Conservation (phyloP, 2,797 vertebrate species). For the Luscinia megarhynchos region DNA sequence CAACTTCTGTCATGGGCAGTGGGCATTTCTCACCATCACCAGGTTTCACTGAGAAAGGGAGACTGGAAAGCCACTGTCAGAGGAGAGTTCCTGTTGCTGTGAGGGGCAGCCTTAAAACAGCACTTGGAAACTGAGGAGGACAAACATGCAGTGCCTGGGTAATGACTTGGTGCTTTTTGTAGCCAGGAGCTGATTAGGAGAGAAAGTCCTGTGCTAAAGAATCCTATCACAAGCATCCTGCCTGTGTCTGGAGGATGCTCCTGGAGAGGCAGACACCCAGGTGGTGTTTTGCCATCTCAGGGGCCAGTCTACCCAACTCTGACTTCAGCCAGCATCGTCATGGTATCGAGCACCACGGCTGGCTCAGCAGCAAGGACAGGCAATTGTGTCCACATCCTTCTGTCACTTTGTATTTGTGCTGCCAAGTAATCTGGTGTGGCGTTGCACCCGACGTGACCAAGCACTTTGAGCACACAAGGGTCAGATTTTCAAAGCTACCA, state of each 20-base stretch:
- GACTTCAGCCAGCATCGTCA: neutral
- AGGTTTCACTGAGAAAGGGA: neutral
- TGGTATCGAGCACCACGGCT: fast-evolving
- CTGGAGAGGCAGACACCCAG: neutral
- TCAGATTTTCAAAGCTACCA: slow-evolving; percentile 41
- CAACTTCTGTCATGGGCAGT: fast-evolving
- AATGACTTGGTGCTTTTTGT: neutral
- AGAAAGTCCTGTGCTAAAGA: neutral
- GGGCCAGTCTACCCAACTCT: neutral
- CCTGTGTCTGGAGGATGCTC: neutral
- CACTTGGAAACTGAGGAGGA: neutral
- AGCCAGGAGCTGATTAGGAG: neutral
- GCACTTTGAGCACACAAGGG: neutral
- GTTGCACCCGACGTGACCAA: fast-evolving
- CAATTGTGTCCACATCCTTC: neutral
- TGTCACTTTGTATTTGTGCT: neutral
- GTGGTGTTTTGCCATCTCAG: neutral
- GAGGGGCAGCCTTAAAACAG: neutral
- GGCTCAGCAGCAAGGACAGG: neutral
- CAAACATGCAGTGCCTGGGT: neutral
- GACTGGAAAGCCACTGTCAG: neutral
- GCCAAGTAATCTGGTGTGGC: neutral
- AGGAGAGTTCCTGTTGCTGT: neutral
- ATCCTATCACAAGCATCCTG: neutral
- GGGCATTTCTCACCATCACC: neutral